Conservation (phyloP, 2,888 invertebrate species). For the Drosophila paramelanica region DNA sequence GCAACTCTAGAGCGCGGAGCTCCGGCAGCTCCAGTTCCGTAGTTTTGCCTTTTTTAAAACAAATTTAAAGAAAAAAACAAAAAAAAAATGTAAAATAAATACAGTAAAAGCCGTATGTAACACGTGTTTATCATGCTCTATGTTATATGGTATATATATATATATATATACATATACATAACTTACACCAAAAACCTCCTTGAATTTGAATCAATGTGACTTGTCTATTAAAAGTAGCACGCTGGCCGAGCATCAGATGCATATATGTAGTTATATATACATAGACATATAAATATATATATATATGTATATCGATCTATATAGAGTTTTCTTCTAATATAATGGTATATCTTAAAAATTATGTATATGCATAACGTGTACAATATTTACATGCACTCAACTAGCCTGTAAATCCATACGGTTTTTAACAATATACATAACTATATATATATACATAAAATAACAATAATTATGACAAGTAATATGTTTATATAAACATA, state of each 20-base stretch:
- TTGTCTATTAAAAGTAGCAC: conserved; percentile 77
- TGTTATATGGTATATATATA: conserved; percentile 20
- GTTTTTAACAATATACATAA: conserved; percentile 73
- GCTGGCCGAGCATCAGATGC: conserved; percentile 75
- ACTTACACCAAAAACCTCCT: conserved; percentile 72
- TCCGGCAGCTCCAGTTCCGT: conserved; percentile 55
- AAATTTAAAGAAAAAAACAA: not conserved
- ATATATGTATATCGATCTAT: conserved; percentile 38
- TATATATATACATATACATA: conserved; percentile 29
- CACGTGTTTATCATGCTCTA: conserved; percentile 37
- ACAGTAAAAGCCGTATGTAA: conserved; percentile 14
- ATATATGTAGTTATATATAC: conserved; percentile 45
- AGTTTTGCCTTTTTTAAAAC: conserved; percentile 56
- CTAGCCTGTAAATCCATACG: conserved; percentile 51
- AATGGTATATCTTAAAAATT: conserved; percentile 37
- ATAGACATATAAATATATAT: conserved; percentile 17
- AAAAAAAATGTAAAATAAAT: conserved; percentile 2
- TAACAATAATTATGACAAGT: conserved; percentile 27
- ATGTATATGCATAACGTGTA: conserved; percentile 44
- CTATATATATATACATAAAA: conserved; percentile 22
- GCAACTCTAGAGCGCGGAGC: conserved; percentile 19
- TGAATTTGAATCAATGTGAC: conserved; percentile 81
- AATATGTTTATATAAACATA: conserved; percentile 9
- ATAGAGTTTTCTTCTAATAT: conserved; percentile 65
- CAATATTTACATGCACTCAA: conserved; percentile 50